phyloP scores from a whole-genome alignment of 2,888 invertebrate genomes.

The Pollenia amentaria region DNA sequence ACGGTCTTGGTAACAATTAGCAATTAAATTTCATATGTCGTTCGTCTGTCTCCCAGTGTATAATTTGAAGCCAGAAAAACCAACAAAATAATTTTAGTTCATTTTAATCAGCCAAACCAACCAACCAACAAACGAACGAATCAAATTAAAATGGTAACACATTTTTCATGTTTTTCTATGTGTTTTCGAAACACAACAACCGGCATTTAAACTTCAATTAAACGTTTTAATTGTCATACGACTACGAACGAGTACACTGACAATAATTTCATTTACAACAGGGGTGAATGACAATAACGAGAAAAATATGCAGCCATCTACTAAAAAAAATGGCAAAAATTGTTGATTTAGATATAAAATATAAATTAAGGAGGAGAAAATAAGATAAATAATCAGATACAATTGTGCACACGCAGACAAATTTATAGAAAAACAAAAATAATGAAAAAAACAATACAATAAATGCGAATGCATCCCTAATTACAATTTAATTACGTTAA shows the following conservation, averaged over 20 bases:
- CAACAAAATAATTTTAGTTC: not conserved
- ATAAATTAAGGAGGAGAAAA: slow-evolving; percentile 53
- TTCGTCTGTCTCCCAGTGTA: not conserved
- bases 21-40: slow-evolving; percentile 17
- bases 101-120: slow-evolving; percentile 19
- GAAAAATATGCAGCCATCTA: not conserved
- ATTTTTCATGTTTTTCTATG: slow-evolving; percentile 74
- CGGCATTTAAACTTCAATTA: slow-evolving; percentile 52
- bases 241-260: not conserved
- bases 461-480: slow-evolving; percentile 83
- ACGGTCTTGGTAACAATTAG: slow-evolving; percentile 22
- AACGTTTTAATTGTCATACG: slow-evolving; percentile 28
- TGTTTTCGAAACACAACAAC: slow-evolving; percentile 16
- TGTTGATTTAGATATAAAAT: slow-evolving; percentile 1
- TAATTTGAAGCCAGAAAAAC: slow-evolving; percentile 2
- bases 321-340: slow-evolving; percentile 23
- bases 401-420: slow-evolving; percentile 23
- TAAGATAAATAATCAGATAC: slow-evolving; percentile 50
- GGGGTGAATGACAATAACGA: slow-evolving; percentile 25
- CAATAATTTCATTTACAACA: slow-evolving; percentile 21
- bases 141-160: slow-evolving; percentile 71
- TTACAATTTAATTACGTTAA: slow-evolving; percentile 84
- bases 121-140: slow-evolving; percentile 17
- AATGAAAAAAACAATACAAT: slow-evolving; percentile 4
- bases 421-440: not conserved